Evolutionary conservation across 2,113 vertebrate genomes (phyloP).

Genomic region (Sialia sialis): DNA sequence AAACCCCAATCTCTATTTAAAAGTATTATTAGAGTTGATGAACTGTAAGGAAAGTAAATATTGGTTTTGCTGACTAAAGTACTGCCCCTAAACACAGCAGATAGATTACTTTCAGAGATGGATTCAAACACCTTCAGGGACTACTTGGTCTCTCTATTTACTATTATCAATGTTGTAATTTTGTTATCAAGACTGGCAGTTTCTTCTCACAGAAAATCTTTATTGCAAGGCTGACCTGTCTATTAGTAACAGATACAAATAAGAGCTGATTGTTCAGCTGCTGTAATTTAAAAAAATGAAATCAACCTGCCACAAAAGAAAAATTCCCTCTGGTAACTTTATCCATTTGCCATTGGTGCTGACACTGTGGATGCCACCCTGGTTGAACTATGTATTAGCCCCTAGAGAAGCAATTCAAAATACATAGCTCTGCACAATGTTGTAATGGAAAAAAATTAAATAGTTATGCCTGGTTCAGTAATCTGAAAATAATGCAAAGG

Average conservation of each 20-base stretch:
- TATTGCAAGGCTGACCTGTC: not conserved
- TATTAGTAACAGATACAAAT: conserved; percentile 61
- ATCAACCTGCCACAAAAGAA: conserved; percentile 56
- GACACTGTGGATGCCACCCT: conserved; percentile 47
- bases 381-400: conserved; percentile 30
- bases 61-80: not conserved
- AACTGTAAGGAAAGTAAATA: not conserved
- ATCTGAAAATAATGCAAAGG: conserved; percentile 2
- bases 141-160: not conserved
- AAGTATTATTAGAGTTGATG: not conserved
- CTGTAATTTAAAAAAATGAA: conserved; percentile 58
- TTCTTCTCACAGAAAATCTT: conserved; percentile 19
- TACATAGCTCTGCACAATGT: conserved; percentile 1
- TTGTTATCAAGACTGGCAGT: not conserved
- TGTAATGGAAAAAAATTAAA: conserved; percentile 33
- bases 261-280: conserved; percentile 62
- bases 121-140: not conserved
- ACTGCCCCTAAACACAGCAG: not conserved
- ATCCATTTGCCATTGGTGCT: conserved; percentile 58
- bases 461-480: not conserved
- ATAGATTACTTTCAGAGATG: not conserved
- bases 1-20: not conserved
- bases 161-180: not conserved
- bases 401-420: conserved; percentile 21
- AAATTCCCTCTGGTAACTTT: conserved; percentile 53